Percentiles rank a stretch among this genome's conserved stretches.
phyloP scores from a whole-genome alignment of 2,888 invertebrate genomes.

The Ctena decussata region DNA sequence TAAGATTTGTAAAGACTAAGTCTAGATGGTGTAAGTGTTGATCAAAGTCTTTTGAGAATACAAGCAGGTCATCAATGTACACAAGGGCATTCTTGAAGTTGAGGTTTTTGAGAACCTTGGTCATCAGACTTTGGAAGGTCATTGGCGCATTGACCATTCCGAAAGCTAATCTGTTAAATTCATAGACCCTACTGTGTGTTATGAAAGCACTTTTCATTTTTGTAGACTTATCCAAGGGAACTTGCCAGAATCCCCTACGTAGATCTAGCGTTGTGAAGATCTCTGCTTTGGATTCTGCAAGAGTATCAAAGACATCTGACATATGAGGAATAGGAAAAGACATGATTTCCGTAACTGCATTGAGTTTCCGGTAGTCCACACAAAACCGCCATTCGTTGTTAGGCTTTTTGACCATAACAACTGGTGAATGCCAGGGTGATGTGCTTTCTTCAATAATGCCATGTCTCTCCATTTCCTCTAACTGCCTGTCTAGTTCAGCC shows the following conservation, averaged over 20 bases:
- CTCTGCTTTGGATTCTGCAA: constrained; percentile 40
- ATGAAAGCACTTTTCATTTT: constrained; percentile 47
- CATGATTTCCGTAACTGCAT: constrained; percentile 20
- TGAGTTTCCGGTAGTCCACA: constrained; percentile 21
- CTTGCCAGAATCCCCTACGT: too few species aligned
- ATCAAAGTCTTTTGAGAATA: constrained; percentile 31
- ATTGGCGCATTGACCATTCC: constrained; percentile 49
- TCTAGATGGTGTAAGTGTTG: constrained; percentile 48
- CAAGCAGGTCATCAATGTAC: constrained; percentile 59
- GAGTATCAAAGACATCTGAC: constrained; percentile 32
- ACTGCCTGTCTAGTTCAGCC: constrained; percentile 24
- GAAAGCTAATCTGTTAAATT: constrained; percentile 44
- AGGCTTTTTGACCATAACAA: constrained; percentile 50
- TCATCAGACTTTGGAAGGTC: constrained; percentile 42
- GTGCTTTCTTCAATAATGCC: constrained; percentile 41
- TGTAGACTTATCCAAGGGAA: constrained; percentile 22
- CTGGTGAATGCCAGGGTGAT: constrained; percentile 41
- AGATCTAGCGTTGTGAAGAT: too few species aligned
- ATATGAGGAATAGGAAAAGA: constrained; percentile 33
- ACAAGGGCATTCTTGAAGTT: constrained; percentile 52
- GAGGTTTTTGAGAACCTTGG: constrained; percentile 28
- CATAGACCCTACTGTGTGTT: constrained; percentile 32
- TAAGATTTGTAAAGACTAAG: constrained; percentile 36
- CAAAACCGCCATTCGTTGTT: constrained; percentile 32
- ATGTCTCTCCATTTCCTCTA: constrained; percentile 35